A percentile compares a stretch with the other conserved stretches of the same genome.
phyloP scores from a whole-genome alignment of 2,797 vertebrate genomes.

The Liparis tanakae region DNA sequence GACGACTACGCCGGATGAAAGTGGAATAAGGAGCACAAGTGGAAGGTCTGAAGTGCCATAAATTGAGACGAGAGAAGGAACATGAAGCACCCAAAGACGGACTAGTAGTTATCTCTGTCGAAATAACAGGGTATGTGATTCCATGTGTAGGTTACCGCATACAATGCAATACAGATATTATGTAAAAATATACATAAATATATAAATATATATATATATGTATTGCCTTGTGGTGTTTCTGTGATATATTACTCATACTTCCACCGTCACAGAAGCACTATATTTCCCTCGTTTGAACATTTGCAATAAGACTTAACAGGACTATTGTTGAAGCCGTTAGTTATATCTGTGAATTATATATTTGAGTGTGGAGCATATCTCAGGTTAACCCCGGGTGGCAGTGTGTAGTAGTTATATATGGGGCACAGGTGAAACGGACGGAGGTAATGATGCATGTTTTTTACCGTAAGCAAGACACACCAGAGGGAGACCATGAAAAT shows the following conservation, averaged over 20 bases:
- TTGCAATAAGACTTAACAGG: not conserved
- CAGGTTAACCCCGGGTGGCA: no score
- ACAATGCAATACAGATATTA: not conserved
- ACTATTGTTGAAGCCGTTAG: no score
- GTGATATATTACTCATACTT: no score
- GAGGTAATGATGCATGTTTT: no score
- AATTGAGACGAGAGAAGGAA: conserved; percentile 8
- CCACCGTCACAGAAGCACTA: not conserved
- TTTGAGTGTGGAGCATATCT: no score
- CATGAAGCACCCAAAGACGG: not conserved
- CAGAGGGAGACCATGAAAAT: no score
- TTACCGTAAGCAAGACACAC: no score
- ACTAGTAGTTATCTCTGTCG: not conserved
- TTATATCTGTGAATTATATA: no score
- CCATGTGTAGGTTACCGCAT: not conserved
- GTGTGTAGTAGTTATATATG: no score
- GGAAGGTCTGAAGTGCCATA: not conserved
- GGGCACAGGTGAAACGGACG: no score
- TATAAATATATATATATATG: no score
- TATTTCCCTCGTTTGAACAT: not conserved
- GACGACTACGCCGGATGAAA: conserved; percentile 10
- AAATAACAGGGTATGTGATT: not conserved
- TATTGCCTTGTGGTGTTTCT: no score
- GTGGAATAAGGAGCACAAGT: conserved; percentile 36
- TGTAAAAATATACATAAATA: not conserved